phyloP scores from a whole-genome alignment of 2,888 invertebrate genomes.

The Ophion slaviceki region DNA sequence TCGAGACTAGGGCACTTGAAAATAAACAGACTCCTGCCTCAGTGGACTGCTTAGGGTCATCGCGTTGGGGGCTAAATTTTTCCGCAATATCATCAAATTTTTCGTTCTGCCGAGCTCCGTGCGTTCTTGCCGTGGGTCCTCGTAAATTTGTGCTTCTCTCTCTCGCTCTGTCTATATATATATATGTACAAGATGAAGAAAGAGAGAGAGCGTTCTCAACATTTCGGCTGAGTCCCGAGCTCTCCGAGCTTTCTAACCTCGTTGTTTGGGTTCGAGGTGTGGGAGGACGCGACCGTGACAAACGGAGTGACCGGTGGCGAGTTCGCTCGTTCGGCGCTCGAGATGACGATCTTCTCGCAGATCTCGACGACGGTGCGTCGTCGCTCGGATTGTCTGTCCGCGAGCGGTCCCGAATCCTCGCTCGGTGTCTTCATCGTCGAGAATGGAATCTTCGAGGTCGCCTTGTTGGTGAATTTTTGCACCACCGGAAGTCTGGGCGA shows the following conservation, averaged over 20 bases:
- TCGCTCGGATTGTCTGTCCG: constrained; percentile 68
- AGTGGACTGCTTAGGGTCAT: background rate
- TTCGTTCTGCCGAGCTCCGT: background rate
- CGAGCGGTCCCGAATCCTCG: constrained; percentile 28
- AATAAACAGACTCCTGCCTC: background rate
- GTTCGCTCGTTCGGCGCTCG: constrained; percentile 73
- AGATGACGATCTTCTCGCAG: constrained; percentile 80
- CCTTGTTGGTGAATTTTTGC: constrained; percentile 68
- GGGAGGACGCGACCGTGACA: constrained; percentile 73
- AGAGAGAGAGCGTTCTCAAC: constrained; percentile 52
- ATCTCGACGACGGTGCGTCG: constrained; percentile 80
- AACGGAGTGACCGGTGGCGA: constrained; percentile 76
- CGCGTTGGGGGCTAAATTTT: background rate
- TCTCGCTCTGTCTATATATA: background rate
- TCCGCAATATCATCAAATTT: background rate
- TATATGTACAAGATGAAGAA: constrained; percentile 60
- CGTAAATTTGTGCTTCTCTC: background rate
- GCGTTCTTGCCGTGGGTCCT: constrained; percentile 11
- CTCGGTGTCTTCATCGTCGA: constrained; percentile 45
- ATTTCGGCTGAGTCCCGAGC: constrained; percentile 50
- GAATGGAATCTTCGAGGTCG: constrained; percentile 66
- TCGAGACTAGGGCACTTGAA: background rate
- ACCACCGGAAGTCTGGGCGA: constrained; percentile 66
- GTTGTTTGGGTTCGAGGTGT: constrained; percentile 48
- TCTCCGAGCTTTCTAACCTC: constrained; percentile 74